phyloP scores from a whole-genome alignment of 2,797 vertebrate genomes.

The Paramormyrops hopkinsi region DNA sequence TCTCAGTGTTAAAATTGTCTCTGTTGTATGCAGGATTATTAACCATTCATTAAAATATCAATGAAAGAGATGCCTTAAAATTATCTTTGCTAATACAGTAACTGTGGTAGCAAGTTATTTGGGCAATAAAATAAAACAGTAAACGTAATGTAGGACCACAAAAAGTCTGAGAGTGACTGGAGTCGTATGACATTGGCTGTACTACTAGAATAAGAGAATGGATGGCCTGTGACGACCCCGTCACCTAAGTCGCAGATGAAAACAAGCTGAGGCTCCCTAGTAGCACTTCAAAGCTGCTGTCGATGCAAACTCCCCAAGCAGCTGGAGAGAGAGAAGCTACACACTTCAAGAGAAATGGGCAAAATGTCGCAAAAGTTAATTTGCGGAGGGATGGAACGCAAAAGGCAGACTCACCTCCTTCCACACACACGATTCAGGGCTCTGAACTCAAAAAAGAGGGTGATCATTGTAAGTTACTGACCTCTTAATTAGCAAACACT shows the following conservation, averaged over 20 bases:
- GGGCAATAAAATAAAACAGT: not conserved
- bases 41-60: not conserved
- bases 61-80: not conserved
- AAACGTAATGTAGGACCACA: not conserved
- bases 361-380: not conserved
- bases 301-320: not conserved
- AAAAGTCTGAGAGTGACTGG: not conserved
- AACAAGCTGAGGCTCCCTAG: not conserved
- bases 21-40: not conserved
- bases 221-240: not conserved
- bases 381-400: not conserved
- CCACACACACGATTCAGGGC: not conserved
- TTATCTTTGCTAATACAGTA: not conserved
- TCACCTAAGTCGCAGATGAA: not conserved
- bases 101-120: not conserved
- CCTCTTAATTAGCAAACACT: not conserved
- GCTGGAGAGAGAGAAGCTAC: not conserved
- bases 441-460: not conserved
- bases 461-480: not conserved
- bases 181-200: not conserved
- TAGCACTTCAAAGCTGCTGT: not conserved
- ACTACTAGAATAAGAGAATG: not conserved
- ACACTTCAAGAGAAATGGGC: not conserved
- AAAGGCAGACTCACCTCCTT: not conserved
- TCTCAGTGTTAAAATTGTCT: not conserved